Base-by-base conservation (phyloP, 2,888 invertebrate species). In the Strigamia maritima region DNA sequence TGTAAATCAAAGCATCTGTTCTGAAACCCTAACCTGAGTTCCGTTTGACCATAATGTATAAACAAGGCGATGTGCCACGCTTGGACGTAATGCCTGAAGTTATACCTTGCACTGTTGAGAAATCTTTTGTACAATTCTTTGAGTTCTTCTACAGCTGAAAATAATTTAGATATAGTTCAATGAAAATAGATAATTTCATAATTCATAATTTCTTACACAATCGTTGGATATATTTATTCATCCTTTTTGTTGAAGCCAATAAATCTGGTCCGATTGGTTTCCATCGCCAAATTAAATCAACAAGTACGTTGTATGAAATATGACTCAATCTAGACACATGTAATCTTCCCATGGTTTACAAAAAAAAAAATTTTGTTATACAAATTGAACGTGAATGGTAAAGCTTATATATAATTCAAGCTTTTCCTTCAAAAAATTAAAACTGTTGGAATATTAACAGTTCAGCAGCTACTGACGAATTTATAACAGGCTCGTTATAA, bases 1-100 rank as follows among this genome's bases (percentile, higher is more conserved):
- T 70, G 26, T 0, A 70, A 70, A 70, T 70, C 70, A 26, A 70
- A 70, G n/a, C 70, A 28, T 70, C 70, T 24, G 70, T 70, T 70
- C 16, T 70, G 28, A 14, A 70, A 70, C 14, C 14, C 0, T 28
- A 70, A 70, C 28, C 16, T 70, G 14, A 70, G 7, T n/a, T 70
- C 70, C 1, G 26, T 70, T 70, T 26, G 70, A 1, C 70, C 70
- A 7, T 70, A 26, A 28, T 26, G n/a, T 12, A 70, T 2, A 28
- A 70, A 70, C 12, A 28, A 10, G 6, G 70, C 70, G 2, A 70
- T 12, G 26, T 70, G 70, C 70, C 70, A 70, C 16, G 70, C 70
- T 70, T 70, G 70, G 0, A 70, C n/a, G n/a, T 70, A 70, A 28
- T 12, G 28, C 12, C 24, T 26, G 4, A 2, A 12, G 8, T 28